Evolutionary conservation across 2,797 vertebrate species (phyloP).

Genomic region (Ptychadena robeensis): DNA sequence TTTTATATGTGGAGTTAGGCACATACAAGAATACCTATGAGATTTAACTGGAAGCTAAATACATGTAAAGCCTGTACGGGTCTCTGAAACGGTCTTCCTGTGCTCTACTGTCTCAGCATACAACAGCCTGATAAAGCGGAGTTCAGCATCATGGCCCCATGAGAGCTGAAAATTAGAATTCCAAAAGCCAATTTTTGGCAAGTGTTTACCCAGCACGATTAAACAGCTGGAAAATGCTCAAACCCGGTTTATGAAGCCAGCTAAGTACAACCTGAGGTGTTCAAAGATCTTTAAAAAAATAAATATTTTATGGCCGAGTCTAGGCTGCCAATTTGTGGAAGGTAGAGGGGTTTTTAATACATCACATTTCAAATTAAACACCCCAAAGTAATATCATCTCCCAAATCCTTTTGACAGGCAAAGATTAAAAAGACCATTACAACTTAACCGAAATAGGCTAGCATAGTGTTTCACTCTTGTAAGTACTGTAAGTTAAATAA

Average conservation of each 20-base stretch:
- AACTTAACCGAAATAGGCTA: conserved; percentile 28
- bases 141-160: not conserved
- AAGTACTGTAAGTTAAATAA: conserved; percentile 44
- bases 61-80: too few species aligned
- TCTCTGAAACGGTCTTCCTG: not conserved
- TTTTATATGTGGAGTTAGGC: too few species aligned
- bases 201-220: conserved; percentile 27
- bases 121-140: not conserved
- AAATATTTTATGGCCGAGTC: conserved; percentile 10
- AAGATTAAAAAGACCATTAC: conserved; percentile 28
- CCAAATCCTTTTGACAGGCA: conserved; percentile 18
- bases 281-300: conserved; percentile 18
- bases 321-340: conserved; percentile 1
- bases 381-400: conserved; percentile 21
- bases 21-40: too few species aligned
- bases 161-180: conserved; percentile 8
- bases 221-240: conserved; percentile 24
- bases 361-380: conserved; percentile 7
- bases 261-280: conserved; percentile 5
- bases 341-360: not conserved
- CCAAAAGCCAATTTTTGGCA: conserved; percentile 12
- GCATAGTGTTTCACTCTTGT: conserved; percentile 29
- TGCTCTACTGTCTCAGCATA: not conserved
- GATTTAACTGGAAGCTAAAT: too few species aligned
- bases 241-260: not conserved